Conservation (phyloP, 2,888 invertebrate species). For the Chirona hameri region DNA sequence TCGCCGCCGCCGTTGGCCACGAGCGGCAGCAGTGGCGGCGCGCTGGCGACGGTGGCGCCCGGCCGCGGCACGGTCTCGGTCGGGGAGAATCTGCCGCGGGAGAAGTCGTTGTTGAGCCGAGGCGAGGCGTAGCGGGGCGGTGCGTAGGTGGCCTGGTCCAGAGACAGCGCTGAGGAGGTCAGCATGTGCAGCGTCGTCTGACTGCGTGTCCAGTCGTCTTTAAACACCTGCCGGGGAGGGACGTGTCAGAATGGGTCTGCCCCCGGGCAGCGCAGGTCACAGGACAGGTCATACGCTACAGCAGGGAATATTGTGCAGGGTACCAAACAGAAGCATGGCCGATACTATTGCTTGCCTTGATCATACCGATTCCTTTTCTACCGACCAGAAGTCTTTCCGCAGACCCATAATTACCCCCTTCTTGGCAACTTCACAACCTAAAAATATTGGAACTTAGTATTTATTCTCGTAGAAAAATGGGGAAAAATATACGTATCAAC, state of each 20-base stretch:
- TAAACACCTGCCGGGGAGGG: conserved; percentile 35
- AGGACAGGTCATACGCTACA: too few species aligned
- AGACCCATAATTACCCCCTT: too few species aligned
- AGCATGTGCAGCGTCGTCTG: conserved; percentile 36
- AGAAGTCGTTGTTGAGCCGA: background rate
- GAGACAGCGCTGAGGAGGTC: conserved; percentile 34
- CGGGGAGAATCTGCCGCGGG: background rate
- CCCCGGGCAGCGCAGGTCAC: too few species aligned
- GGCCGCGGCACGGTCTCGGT: background rate
- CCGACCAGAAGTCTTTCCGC: too few species aligned
- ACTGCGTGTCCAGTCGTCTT: conserved; percentile 38
- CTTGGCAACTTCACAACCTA: too few species aligned
- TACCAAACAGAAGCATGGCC: too few species aligned
- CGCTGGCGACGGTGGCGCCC: background rate
- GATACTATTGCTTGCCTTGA: too few species aligned
- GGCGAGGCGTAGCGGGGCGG: background rate
- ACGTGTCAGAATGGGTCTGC: background rate
- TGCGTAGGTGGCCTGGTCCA: background rate
- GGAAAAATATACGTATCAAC: too few species aligned
- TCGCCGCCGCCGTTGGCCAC: background rate
- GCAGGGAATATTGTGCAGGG: too few species aligned
- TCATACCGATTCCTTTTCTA: too few species aligned
- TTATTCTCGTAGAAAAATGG: too few species aligned
- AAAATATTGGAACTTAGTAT: too few species aligned
- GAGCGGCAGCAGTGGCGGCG: background rate